Base-by-base conservation (phyloP, 2,113 vertebrate species). In the Psittacus erithacus region DNA sequence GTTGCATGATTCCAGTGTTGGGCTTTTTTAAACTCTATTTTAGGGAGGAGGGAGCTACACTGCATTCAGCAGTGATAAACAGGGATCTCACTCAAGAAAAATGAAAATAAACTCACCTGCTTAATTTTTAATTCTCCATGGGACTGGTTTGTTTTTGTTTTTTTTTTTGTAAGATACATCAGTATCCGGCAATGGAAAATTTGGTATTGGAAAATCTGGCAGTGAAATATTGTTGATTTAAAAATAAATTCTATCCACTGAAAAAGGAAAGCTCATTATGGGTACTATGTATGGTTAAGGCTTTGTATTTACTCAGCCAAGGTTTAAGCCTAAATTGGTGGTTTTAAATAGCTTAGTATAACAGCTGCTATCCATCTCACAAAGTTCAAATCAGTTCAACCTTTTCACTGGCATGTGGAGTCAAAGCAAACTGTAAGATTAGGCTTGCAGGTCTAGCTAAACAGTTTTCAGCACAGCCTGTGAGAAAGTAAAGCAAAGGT, bases 341-440 rank as follows among this genome's bases (percentile, higher is more conserved):
- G 64, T 67, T 83, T 94, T 69, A 93, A 94, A 86, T 70, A 89
- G 90, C 81, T 96, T 92, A 89, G 69, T 81, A 53, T 62, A 90
- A 65, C 75, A 92, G 68, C 82, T 90, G 92, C 63, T 80, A 33
- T 81, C 64, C 64, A 27, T 65, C 68, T 88, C 79, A 81, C 46
- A 60, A 88, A 86, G 60, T 93, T 96, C 90, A 96, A 57, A 88
- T 69, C 85, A 82, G 85, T 93, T 93, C 95, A 93, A 43, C 44
- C 11, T 94, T 91, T 96, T 83, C 46, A 41, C 38, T 65, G 47
- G 25, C 68, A 50, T 12, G 22, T 71, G 12, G 35, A 78, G 43
- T 68, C 64, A 84, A 86, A 76, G 47, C 39, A 93, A 83, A 81
- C 22, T 65, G 18, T 67, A 80, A 76, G 52, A 64, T n/a, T 43